These are phyloP conservation scores for Drosophila nigricruria DNA, from an alignment of 2,888 invertebrate genomes.

Conservation along the genomic window DNA sequence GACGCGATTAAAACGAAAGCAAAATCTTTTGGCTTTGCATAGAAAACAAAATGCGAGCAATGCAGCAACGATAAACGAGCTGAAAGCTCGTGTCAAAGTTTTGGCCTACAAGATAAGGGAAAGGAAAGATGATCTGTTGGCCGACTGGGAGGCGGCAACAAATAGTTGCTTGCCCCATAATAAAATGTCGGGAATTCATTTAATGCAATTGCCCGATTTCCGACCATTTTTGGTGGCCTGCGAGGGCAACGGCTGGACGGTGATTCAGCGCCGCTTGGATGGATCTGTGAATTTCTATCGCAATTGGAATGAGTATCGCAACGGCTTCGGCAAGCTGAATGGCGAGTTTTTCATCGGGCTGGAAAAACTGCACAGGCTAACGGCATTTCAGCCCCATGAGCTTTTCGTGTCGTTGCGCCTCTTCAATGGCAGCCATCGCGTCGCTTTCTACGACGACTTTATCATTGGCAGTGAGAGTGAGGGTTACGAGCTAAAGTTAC, in stretches of 20 bases:
- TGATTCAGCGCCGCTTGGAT: conserved; percentile 88
- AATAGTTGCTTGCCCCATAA: conserved; percentile 59
- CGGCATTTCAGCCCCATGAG: conserved; percentile 86
- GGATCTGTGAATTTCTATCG: conserved; percentile 89
- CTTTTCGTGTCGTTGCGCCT: conserved; percentile 88
- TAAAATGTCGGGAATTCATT: conserved; percentile 52
- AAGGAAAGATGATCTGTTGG: conserved; percentile 64
- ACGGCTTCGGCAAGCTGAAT: conserved; percentile 89
- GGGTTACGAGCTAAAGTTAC: conserved; percentile 88
- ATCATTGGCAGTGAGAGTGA: conserved; percentile 88
- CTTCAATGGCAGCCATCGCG: conserved; percentile 86
- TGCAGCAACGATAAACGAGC: conserved; percentile 39
- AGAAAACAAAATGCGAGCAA: conserved; percentile 53
- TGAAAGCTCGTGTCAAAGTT: conserved; percentile 32
- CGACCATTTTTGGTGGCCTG: conserved; percentile 63
- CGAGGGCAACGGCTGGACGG: conserved; percentile 87
- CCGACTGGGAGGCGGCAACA: conserved; percentile 68
- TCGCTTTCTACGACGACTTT: conserved; percentile 88
- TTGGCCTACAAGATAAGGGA: conserved; percentile 53
- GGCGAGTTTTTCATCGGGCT: conserved; percentile 90
- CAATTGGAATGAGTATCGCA: conserved; percentile 88
- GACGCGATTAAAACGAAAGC: conserved; percentile 60
- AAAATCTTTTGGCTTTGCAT: conserved; percentile 36
- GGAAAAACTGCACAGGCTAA: conserved; percentile 87
- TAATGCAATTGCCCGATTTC: conserved; percentile 83